Conservation (phyloP, 92 coral and sea anemone genomes). For the Paragorgia papillata region DNA sequence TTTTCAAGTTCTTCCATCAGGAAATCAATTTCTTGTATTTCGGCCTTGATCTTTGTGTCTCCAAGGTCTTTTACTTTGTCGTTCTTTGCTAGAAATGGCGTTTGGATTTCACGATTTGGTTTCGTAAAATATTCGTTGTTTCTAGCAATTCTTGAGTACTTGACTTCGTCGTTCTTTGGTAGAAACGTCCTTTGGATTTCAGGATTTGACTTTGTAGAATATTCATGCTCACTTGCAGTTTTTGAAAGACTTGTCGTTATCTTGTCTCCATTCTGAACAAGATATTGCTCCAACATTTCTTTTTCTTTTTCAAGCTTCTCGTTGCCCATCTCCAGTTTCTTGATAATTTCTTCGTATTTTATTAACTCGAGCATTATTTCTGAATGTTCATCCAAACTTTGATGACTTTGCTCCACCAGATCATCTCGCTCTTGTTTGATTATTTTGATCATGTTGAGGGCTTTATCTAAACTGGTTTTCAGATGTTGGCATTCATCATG, state of each 20-base stretch:
- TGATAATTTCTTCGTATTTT: slow-evolving; percentile 47
- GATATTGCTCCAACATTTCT: slow-evolving; percentile 2
- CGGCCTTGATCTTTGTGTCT: not conserved
- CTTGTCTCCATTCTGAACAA: not conserved
- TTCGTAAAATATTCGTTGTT: too few relatives aligned
- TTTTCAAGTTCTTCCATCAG: not conserved
- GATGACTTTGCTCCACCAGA: slow-evolving; percentile 30
- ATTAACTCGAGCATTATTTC: slow-evolving; percentile 64
- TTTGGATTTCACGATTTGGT: too few relatives aligned
- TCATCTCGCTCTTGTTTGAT: slow-evolving; percentile 19
- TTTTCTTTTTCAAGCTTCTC: slow-evolving; percentile 27
- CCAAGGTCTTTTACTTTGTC: not conserved
- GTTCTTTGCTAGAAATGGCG: not conserved
- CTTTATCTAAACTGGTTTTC: slow-evolving; percentile 18
- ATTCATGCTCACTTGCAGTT: not conserved
- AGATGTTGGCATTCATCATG: slow-evolving; percentile 16
- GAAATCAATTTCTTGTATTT: not conserved
- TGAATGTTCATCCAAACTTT: slow-evolving; percentile 67
- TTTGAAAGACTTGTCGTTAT: not conserved
- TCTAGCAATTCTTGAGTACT: not conserved
- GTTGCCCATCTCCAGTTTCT: slow-evolving; percentile 5
- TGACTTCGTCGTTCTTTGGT: not conserved
- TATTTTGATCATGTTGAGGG: not conserved
- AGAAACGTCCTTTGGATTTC: not conserved
- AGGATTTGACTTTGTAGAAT: not conserved